Conservation (phyloP, 2,888 invertebrate genomes). For the Tanytarsus gracilentus region DNA sequence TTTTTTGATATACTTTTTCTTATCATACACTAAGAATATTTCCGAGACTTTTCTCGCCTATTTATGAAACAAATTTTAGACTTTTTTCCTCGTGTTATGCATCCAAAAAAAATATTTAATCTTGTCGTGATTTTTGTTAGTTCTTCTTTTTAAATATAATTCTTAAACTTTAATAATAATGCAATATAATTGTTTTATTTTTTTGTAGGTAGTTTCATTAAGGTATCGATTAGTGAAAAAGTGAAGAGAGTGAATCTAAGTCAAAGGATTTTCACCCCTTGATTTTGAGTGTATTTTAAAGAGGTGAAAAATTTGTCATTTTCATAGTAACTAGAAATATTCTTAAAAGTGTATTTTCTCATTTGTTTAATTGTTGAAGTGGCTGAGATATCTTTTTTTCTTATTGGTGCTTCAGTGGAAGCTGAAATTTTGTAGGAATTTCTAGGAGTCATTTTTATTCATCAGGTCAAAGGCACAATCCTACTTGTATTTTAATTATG, state of each 20-base stretch:
- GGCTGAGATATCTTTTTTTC: not conserved
- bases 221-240: not conserved
- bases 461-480: not conserved
- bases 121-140: not conserved
- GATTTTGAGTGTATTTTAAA: not conserved
- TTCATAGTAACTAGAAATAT: conserved; percentile 3
- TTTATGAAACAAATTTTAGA: too few species aligned
- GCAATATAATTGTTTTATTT: not conserved
- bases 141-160: not conserved
- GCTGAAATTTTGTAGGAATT: too few species aligned
- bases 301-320: not conserved
- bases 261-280: not conserved
- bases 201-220: not conserved
- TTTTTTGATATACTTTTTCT: too few species aligned
- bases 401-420: not conserved
- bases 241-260: not conserved
- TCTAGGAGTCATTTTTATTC: too few species aligned
- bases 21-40: too few species aligned
- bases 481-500: conserved; percentile 5
- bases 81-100: too few species aligned
- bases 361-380: not conserved
- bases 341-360: not conserved
- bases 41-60: too few species aligned
- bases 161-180: not conserved
- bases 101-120: not conserved